These are phyloP conservation scores for Blennius ocellaris DNA, from an alignment of 2,113 vertebrate species.

Conservation along the genomic window DNA sequence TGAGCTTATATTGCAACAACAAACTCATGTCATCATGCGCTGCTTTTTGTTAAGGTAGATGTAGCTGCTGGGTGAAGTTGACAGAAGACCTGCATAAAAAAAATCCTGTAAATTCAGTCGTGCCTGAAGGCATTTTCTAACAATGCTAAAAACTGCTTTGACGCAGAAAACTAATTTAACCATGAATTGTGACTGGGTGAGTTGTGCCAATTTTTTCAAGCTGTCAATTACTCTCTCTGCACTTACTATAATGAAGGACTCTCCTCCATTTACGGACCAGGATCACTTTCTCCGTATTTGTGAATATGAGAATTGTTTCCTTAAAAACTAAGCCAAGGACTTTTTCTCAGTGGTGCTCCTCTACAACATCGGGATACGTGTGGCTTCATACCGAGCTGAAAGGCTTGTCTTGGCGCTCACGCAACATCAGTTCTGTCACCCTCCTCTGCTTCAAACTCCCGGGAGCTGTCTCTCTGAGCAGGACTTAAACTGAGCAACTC, in stretches of 20 bases:
- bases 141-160: constrained; percentile 24
- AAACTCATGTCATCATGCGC: constrained; percentile 12
- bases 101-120: constrained; percentile 32
- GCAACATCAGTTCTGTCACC: constrained; percentile 15
- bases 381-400: constrained; percentile 4
- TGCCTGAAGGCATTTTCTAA: constrained; percentile 41
- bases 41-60: constrained; percentile 2
- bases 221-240: constrained; percentile 20
- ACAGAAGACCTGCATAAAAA: constrained; percentile 26
- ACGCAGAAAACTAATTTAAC: constrained; percentile 34
- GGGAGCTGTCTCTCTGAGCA: constrained; percentile 6
- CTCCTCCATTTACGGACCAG: not conserved
- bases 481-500: constrained; percentile 17
- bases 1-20: constrained; percentile 14
- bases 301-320: not conserved
- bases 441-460: constrained; percentile 16
- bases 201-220: constrained; percentile 8
- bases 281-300: constrained; percentile 10
- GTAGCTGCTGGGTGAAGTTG: constrained; percentile 39
- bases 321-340: constrained; percentile 1
- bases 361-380: not conserved
- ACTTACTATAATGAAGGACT: constrained; percentile 6
- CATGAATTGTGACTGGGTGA: constrained; percentile 19
- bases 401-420: constrained; percentile 4
- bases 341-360: not conserved